These are phyloP conservation scores for Pachliopta kotzebuea DNA, from an alignment of 2,888 invertebrate genomes.

Conservation along the genomic window DNA sequence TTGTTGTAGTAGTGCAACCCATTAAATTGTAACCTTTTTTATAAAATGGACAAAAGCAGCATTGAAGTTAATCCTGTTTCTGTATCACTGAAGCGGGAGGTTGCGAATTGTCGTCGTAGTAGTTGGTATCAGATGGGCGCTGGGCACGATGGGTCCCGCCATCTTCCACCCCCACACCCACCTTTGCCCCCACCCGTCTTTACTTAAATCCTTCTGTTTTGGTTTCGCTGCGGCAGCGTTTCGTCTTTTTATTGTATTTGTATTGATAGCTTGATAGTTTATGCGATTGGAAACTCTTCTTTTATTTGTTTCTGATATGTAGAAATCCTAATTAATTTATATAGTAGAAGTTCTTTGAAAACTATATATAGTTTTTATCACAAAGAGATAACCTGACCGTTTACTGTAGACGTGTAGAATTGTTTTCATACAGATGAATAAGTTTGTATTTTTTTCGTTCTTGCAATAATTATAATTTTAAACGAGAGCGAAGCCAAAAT, in stretches of 20 bases:
- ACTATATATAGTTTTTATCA: no score
- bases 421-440: no score
- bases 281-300: constrained; percentile 28
- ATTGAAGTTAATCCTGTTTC: constrained; percentile 14
- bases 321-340: no score
- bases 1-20: background rate
- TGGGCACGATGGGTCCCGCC: constrained; percentile 40
- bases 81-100: constrained; percentile 46
- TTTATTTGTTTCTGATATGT: background rate
- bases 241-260: constrained; percentile 35
- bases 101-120: constrained; percentile 70
- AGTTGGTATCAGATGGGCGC: constrained; percentile 61
- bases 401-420: no score
- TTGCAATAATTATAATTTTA: no score
- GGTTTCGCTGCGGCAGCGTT: constrained; percentile 43
- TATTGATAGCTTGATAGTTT: constrained; percentile 24
- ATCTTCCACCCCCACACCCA: constrained; percentile 35
- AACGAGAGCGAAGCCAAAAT: no score
- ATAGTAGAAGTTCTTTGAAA: no score
- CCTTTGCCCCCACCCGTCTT: constrained; percentile 37
- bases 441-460: no score
- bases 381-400: no score
- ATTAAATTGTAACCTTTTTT: background rate
- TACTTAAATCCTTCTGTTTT: constrained; percentile 42
- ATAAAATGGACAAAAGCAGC: constrained; percentile 6